phyloP scores from a whole-genome alignment of 1,140 invertebrate genomes.

The Rhyzopertha dominica region DNA sequence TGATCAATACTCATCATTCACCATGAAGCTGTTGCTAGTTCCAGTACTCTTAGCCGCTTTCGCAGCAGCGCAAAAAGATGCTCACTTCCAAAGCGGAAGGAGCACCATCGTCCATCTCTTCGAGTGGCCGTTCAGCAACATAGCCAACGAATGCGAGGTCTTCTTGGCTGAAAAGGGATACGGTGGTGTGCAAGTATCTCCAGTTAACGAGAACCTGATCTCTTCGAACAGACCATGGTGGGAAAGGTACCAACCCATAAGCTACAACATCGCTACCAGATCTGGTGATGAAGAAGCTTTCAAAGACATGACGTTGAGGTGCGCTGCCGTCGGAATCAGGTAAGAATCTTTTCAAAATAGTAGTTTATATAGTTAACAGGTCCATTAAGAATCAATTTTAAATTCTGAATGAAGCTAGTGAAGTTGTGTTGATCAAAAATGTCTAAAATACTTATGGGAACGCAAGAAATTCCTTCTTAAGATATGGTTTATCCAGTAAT shows the following conservation, averaged over 20 bases:
- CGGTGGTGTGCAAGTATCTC: slow-evolving; percentile 68
- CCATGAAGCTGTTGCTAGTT: no score
- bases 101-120: slow-evolving; percentile 71
- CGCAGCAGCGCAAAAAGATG: slow-evolving; percentile 36
- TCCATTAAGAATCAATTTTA: no score
- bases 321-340: slow-evolving; percentile 28
- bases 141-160: slow-evolving; percentile 75
- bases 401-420: no score
- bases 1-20: no score
- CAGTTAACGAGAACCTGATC: slow-evolving; percentile 53
- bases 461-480: no score
- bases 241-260: slow-evolving; percentile 84
- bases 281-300: slow-evolving; percentile 70
- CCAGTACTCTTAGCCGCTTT: no score
- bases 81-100: slow-evolving; percentile 41
- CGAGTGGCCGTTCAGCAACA: slow-evolving; percentile 79
- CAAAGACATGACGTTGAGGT: slow-evolving; percentile 56
- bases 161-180: slow-evolving; percentile 74
- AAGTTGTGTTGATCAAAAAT: no score
- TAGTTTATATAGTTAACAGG: no score
- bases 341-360: no score
- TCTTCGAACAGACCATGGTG: slow-evolving; percentile 62
- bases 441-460: no score
- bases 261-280: slow-evolving; percentile 69
- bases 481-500: no score